Evolutionary conservation across 30 jellyfish, hydroid and myxozoan genomes (phyloP).

Genomic region (Chrysaora quinquecirrha): DNA sequence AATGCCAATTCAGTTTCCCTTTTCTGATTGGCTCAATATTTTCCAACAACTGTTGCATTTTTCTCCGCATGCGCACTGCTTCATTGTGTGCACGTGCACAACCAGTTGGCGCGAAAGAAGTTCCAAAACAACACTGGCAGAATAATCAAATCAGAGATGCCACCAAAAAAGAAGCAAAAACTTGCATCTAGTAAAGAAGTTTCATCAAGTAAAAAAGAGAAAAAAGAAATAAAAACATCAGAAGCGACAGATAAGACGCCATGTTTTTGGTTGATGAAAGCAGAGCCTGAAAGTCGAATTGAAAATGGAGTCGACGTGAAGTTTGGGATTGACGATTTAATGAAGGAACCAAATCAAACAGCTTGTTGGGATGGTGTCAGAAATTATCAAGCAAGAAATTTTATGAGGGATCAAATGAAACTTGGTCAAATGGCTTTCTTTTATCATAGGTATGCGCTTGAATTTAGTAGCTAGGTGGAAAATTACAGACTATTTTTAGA

Average conservation of each 20-base stretch:
- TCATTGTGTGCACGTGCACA: too few relatives aligned
- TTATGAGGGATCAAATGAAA: slow-evolving; percentile 91
- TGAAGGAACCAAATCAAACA: slow-evolving; percentile 82
- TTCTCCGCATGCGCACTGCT: too few relatives aligned
- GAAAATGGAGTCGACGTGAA: slow-evolving; percentile 95
- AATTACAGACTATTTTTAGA: too few relatives aligned
- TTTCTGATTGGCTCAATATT: too few relatives aligned
- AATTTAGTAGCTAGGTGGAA: too few relatives aligned
- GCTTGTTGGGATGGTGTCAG: slow-evolving; percentile 98
- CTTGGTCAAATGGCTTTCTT: slow-evolving; percentile 87
- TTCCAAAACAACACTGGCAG: too few relatives aligned
- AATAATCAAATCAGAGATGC: slow-evolving; percentile 4
- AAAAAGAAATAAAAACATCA: neutral
- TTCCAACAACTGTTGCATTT: too few relatives aligned
- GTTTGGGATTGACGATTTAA: slow-evolving; percentile 90
- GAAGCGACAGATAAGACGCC: neutral
- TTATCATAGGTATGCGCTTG: slow-evolving; percentile 92
- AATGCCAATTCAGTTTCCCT: too few relatives aligned
- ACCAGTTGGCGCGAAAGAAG: too few relatives aligned
- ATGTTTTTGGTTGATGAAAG: slow-evolving; percentile 86
- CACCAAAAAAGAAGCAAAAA: slow-evolving; percentile 40
- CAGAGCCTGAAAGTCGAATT: slow-evolving; percentile 93
- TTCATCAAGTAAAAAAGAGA: too few relatives aligned
- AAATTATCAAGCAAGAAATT: slow-evolving; percentile 92
- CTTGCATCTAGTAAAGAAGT: neutral